Conservation (phyloP, 1,140 invertebrate species). For the Drosophila sp. region DNA sequence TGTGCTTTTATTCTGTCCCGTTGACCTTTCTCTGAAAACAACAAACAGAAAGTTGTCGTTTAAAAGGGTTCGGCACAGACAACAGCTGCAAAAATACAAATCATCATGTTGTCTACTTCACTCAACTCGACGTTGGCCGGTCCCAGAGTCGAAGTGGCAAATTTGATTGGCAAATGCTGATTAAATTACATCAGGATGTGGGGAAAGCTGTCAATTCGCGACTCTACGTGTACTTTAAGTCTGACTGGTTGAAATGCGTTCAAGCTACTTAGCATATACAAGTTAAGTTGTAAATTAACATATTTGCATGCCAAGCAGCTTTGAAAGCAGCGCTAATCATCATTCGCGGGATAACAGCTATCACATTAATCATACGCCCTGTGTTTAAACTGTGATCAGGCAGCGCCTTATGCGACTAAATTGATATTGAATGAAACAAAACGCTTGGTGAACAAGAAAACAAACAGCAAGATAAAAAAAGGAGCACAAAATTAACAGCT, state of each 20-base stretch:
- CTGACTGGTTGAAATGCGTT: slow-evolving; percentile 14
- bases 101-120: slow-evolving; percentile 1
- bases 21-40: slow-evolving; percentile 55
- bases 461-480: slow-evolving; percentile 26
- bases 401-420: slow-evolving; percentile 36
- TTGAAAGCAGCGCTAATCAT: slow-evolving; percentile 17
- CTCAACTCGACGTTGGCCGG: no score
- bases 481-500: neutral
- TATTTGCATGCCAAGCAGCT: slow-evolving; percentile 12
- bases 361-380: slow-evolving; percentile 65
- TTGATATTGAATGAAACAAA: slow-evolving; percentile 72
- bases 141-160: slow-evolving; percentile 5
- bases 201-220: slow-evolving; percentile 6
- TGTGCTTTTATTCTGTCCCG: neutral
- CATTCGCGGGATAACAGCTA: slow-evolving; percentile 43
- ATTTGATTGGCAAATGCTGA: slow-evolving; percentile 29
- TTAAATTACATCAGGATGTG: slow-evolving; percentile 10
- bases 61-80: slow-evolving; percentile 54
- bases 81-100: slow-evolving; percentile 17
- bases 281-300: slow-evolving; percentile 36
- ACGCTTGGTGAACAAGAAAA: slow-evolving; percentile 23
- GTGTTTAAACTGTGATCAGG: slow-evolving; percentile 53
- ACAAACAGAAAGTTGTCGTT: neutral
- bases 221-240: neutral
- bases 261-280: slow-evolving; percentile 17